Conservation (phyloP, 2,113 vertebrate species). For the Cichladusa arquata region DNA sequence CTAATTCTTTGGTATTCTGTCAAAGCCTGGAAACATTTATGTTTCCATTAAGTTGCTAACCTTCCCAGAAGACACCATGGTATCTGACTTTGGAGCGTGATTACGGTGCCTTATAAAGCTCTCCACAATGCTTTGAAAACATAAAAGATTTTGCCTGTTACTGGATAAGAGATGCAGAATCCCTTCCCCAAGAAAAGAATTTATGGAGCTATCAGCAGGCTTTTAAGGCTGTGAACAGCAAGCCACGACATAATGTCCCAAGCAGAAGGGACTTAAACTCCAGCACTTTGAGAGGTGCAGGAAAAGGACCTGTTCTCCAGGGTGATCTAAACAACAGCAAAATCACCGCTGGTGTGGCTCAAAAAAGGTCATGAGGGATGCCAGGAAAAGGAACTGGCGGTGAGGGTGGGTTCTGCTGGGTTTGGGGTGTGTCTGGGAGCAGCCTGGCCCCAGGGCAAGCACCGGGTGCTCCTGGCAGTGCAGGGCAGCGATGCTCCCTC, state of each 20-base stretch:
- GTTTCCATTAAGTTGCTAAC: constrained; percentile 46
- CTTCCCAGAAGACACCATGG: constrained; percentile 41
- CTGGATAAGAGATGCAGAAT: not conserved
- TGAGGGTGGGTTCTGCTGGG: not conserved
- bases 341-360: fast-evolving
- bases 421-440: not conserved
- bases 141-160: not conserved
- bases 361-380: not conserved
- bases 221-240: constrained; percentile 24
- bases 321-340: fast-evolving
- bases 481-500: not conserved
- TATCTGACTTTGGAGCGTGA: not conserved
- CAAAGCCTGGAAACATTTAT: constrained; percentile 55
- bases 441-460: too few relatives aligned
- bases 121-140: constrained; percentile 3
- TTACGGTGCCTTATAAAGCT: constrained; percentile 3
- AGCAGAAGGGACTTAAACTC: not conserved
- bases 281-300: not conserved
- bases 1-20: constrained; percentile 37
- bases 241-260: not conserved
- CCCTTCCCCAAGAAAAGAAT: constrained; percentile 1
- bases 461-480: not conserved
- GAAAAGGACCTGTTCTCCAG: not conserved
- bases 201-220: not conserved
- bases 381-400: not conserved